Evolutionary conservation across 1,140 invertebrate species (phyloP), one percentile per base, ranked within the genome.

Genomic region (Pogonomyrmex barbatus): DNA sequence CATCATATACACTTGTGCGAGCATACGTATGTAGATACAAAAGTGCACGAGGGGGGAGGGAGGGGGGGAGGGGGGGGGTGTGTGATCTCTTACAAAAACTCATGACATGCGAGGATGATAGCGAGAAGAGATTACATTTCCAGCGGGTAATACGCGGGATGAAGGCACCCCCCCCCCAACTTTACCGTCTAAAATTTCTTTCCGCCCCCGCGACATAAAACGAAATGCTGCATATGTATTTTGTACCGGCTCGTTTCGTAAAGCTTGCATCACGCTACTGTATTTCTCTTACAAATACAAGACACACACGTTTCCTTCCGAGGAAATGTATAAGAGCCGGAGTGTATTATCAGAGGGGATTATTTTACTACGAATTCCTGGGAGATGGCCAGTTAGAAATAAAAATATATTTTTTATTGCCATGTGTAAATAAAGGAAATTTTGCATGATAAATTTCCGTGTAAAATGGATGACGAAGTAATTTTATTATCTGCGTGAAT

Each of bases 51-150:
- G n/a, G 17, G 6, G 17, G 0, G 0, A 24, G 24, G 24, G 24
- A 0, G 24, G 24, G 24, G 24, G 24, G 24, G 24, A 24, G 24
- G 24, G 24, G 24, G 24, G 24, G 24, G 24, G 36, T 2, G 8
- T 73, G 79, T 39, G 79, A 83, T 83, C 79, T 73, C 45, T 58
- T 73, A 73, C 79, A 73, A 83, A 83, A 83, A 83, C 79, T 83
- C 79, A 56, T 75, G 79, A 83, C 79, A 75, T 39, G 24, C 24
- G 68, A 75, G 79, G 68, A 73, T 62, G 68, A 73, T 62, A 73
- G 79, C 79, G 68, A 73, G 54, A 50, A 83, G 79, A 83, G 79
- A 83, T 83, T 75, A 83, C 68, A 83, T 83, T 83, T 83, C 68
- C 54, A 83, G 54, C 79, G 54, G 73, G 68, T 83, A 83, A 83